A percentile compares a stretch with the other conserved stretches of the same genome.
Conservation (phyloP, 2,113 vertebrate genomes). For the Leiothrix lutea region DNA sequence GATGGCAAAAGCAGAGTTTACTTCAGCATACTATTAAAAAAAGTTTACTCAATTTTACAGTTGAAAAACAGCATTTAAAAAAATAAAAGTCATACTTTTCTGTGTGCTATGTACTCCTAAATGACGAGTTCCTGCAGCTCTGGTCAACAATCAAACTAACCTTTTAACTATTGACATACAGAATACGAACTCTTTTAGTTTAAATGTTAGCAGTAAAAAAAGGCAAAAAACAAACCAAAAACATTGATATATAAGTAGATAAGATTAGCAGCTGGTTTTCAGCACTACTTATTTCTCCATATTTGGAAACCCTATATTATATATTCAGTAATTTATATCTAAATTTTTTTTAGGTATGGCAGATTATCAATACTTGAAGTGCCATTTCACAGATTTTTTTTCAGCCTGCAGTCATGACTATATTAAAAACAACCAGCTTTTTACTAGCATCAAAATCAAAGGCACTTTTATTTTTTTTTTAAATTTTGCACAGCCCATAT, state of each 20-base stretch:
- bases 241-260: accelerated
- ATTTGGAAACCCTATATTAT: neutral
- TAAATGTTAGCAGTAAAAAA: neutral
- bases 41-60: neutral
- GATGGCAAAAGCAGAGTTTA: neutral
- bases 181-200: neutral
- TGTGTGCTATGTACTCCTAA: neutral
- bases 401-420: neutral
- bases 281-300: neutral
- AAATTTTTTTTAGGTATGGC: neutral
- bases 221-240: neutral
- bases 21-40: neutral
- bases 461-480: neutral
- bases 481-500: neutral
- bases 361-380: neutral
- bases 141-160: neutral
- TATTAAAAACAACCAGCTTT: neutral
- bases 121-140: neutral
- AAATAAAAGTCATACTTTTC: neutral
- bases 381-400: neutral
- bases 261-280: neutral
- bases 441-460: neutral
- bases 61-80: neutral
- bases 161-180: neutral
- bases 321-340: neutral